Conservation (phyloP, 2,797 vertebrate genomes). For the Taenioides sp. region DNA sequence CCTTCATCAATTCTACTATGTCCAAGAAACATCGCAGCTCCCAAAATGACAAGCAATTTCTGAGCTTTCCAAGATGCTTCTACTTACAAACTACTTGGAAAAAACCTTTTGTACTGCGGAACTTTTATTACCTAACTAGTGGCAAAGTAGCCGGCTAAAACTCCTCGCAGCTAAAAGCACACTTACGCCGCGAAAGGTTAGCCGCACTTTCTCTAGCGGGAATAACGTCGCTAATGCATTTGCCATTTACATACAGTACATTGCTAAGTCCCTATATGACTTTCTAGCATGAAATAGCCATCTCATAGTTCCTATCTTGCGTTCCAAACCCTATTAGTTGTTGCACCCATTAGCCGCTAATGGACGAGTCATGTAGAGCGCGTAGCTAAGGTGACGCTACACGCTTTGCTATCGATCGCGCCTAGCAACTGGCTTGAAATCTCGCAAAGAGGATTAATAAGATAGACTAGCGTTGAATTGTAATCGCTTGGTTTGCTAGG, state of each 20-base stretch:
- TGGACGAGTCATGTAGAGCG: conserved; percentile 59
- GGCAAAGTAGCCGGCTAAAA: conserved; percentile 6
- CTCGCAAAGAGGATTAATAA: conserved; percentile 65
- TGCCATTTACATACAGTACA: conserved; percentile 55
- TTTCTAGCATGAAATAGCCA: conserved; percentile 19
- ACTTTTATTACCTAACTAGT: conserved; percentile 14
- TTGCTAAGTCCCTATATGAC: not conserved
- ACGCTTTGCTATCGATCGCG: conserved; percentile 45
- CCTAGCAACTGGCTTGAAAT: conserved; percentile 45
- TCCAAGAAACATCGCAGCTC: conserved; percentile 3
- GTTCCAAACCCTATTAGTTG: conserved; percentile 54
- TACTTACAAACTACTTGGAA: conserved; percentile 25
- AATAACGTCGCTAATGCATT: conserved; percentile 57
- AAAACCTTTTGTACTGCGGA: conserved; percentile 20
- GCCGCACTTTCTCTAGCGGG: conserved; percentile 48
- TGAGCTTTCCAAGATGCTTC: conserved; percentile 14
- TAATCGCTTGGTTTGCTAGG: conserved; percentile 56
- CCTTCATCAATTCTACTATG: not conserved
- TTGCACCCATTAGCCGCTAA: conserved; percentile 62
- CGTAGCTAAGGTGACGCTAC: conserved; percentile 15
- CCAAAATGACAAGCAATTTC: conserved; percentile 22
- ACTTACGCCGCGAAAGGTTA: conserved; percentile 41
- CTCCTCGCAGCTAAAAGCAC: conserved; percentile 28
- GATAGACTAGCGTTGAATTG: conserved; percentile 62
- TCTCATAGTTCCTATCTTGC: conserved; percentile 9